Base-by-base conservation (phyloP, 1,140 invertebrate species). In the Wiebesia pumilae region DNA sequence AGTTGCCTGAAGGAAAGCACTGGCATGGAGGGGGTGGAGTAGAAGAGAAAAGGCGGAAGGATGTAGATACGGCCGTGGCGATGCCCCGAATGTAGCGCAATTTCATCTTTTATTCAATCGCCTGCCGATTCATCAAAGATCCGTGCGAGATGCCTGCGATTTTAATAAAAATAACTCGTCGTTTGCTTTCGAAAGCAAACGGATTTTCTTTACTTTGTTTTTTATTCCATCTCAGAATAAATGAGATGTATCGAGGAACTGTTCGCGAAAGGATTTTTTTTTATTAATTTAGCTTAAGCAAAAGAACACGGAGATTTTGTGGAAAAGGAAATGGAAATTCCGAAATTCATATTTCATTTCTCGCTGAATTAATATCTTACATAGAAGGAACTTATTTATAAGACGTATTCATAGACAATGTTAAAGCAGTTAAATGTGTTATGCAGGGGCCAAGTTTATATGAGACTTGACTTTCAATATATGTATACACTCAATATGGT, bases 51-150 rank as follows among this genome's bases (percentile, higher is more conserved):
- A 65, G 43, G 54, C 24, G 30, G 21, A 54, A 54, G 73, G 33
- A 75, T 47, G 47, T 35, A 73, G 75, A 79, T 30, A 40, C 89
- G 88, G 79, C 87, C 81, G 9, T 24, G 35, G 85, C 67, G 73
- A 82, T 71, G 87, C 67, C 40, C 87, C 81, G 87, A 88, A 86
- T 88, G 21, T 43, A 24, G 88, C 77, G 47, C 81, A 38, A 86
- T 90, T 90, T 93, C 91, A 93, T 93, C 91, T 93, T 93, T 93
- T 93, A 93, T 93, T 93, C 93, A 93, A 90, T 90, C 89, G 47
- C 73, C 47, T 33, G 27, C 24, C 89, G 89, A 90, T 89, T 90
- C 90, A 90, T 92, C 91, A 83, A 83, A 87, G 89, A 91, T 91
- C 90, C 89, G 90, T 89, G 88, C 77, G 73, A 78, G 62, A 40